Evolutionary conservation across 2,888 invertebrate genomes (phyloP), one percentile per base, ranked within the genome.

Genomic region (Metopia argyrocephala): DNA sequence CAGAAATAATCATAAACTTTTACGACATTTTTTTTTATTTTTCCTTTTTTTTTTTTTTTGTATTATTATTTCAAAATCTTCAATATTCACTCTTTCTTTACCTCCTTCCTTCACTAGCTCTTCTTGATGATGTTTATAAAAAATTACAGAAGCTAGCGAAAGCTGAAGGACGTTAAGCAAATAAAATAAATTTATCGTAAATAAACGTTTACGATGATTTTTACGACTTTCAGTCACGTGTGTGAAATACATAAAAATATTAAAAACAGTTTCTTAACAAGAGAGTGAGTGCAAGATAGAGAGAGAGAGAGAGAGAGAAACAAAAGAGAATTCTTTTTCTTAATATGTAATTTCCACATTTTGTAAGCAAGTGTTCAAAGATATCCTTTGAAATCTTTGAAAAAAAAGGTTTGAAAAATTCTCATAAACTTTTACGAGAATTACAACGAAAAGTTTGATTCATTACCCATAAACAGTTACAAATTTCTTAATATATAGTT

Each of bases 1-100:
- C 83, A 83, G 62, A 85, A 87, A 87, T 88, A 87, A 87, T 86
- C 88, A 89, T 89, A 89, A 89, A 89, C 86, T 89, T 89, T 89
- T 89, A 89, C 89, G 89, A 89, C 87, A 88, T 89, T 88, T 87
- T 31, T 52, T 54, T 70, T 66, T 31, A 65, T 31, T 45, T 71
- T 71, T 61, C 18, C 57, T 64, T 74, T 48, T 48, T 28, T 9
- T n/a, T 46, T n/a, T 18, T 56, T n/a, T 27, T 65, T 65, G 31
- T 38, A 18, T 48, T 76, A 68, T 75, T 68, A 66, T 66, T 76
- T 59, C 54, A 28, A 38, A 54, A 76, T 68, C 61, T 54, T 54
- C 46, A 46, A 38, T 12, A 61, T 15, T 54, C 46, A n/a, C 38
- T 66, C 59, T 31, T 12, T 5, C 31, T 7, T 12, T 12, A 2